phyloP scores from a whole-genome alignment of 2,113 vertebrate genomes.

The Rhadina sibilatrix region DNA sequence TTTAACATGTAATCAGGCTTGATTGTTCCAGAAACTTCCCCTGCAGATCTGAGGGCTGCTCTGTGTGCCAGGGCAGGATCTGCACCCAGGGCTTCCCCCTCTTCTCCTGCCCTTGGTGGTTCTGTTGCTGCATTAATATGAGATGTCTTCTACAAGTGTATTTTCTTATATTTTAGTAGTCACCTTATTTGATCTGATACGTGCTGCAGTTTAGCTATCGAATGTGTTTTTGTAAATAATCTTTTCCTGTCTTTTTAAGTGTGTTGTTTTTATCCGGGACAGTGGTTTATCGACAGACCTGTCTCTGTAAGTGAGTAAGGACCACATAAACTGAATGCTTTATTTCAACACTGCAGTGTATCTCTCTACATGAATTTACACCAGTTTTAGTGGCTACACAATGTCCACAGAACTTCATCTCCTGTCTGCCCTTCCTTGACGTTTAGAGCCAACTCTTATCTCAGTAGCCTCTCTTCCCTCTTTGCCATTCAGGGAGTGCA shows the following conservation, averaged over 20 bases:
- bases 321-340: background rate
- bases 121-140: background rate
- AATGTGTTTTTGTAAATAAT: background rate
- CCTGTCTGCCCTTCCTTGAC: background rate
- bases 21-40: constrained; percentile 4
- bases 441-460: background rate
- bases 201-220: background rate
- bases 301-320: background rate
- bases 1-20: constrained; percentile 20
- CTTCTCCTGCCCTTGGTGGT: background rate
- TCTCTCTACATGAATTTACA: background rate
- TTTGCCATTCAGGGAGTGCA: background rate
- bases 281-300: background rate
- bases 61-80: background rate
- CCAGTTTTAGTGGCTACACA: background rate
- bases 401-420: background rate
- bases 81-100: background rate
- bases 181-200: background rate
- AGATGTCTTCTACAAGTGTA: background rate
- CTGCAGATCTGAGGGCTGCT: background rate
- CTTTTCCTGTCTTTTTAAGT: background rate
- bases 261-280: background rate
- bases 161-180: background rate
- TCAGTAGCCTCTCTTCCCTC: background rate
- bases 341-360: background rate